Evolutionary conservation across 2,797 vertebrate species (phyloP), one percentile per base, ranked within the genome.

Genomic region (Myotis planiceps): DNA sequence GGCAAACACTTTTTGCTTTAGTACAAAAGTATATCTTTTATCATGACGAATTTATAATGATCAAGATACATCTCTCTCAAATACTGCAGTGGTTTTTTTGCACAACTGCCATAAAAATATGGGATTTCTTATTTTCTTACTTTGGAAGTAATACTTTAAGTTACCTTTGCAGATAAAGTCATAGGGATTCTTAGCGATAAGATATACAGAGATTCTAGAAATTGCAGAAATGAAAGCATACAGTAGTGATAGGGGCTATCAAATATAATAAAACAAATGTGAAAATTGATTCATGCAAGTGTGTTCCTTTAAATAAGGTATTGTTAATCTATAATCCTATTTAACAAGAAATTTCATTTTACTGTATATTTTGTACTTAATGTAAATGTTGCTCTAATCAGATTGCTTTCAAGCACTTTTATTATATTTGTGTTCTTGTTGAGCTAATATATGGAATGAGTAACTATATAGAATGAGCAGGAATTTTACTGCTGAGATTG

Each of bases 351-450:
- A 65, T 85, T 98, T 97, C 92, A 94, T 92, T 98, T 98, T 97
- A 91, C 88, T 98, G 98, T 99, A 98, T 98, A 99, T 99, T 98
- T 98, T 98, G 98, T 98, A 98, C 88, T 94, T 98, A 92, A 97
- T 98, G 96, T 98, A 98, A 98, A 98, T 98, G 96, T 94, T 97
- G 87, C 80, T 91, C 88, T 94, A 93, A 95, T 95, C 9, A 0
- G 87, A 95, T 97, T 96, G 93, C 95, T 97, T 89, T 97, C 96
- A 97, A 94, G 90, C 47, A 32, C 90, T 97, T 97, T 97, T 96
- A 97, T 96, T 81, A 6, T 94, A 89, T 97, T 96, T 98, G 75
- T 95, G 96, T 95, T 97, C 80, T 97, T 98, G 68, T 76, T 86
- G 90, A 96, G 32, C 84, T 98, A 92, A 15, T 97, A 95, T 95